Conservation (phyloP, 2,113 vertebrate genomes). For the Vireo altiloquus region DNA sequence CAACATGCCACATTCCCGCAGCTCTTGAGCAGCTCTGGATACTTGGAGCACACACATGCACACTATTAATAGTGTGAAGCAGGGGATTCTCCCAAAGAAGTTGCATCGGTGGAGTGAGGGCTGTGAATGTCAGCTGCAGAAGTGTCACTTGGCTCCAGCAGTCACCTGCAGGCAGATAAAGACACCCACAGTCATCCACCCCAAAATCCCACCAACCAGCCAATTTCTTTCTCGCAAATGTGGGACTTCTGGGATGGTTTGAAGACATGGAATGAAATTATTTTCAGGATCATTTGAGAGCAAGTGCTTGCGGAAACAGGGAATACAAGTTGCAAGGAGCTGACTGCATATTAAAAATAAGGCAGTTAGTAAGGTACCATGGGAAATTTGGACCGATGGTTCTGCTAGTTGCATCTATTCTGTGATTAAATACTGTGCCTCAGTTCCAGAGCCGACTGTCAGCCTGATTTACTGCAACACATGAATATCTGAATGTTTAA, state of each 20-base stretch:
- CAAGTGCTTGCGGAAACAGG: not conserved
- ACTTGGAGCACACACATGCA: not conserved
- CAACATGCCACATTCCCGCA: not conserved
- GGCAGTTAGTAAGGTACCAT: not conserved
- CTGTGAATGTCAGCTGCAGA: not conserved
- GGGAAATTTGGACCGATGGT: not conserved
- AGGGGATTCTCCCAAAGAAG: not conserved
- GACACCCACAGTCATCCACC: not conserved
- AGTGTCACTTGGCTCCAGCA: not conserved
- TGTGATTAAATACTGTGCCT: not conserved
- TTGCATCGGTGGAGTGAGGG: not conserved
- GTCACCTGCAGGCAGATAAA: not conserved
- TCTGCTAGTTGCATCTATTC: not conserved
- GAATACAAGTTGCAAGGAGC: not conserved
- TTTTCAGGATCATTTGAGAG: not conserved
- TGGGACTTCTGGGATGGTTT: not conserved
- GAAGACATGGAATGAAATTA: not conserved
- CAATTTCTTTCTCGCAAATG: not conserved
- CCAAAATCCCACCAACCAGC: not conserved
- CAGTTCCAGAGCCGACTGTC: not conserved
- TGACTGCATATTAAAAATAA: not conserved
- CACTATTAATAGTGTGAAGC: not conserved
- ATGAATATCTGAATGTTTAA: not conserved
- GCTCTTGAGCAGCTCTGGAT: not conserved
- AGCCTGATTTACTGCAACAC: constrained; percentile 9